Percentiles rank a stretch among this genome's conserved stretches.
Conservation (phyloP, 2,797 vertebrate genomes). For the Pseudochaenichthys georgianus region DNA sequence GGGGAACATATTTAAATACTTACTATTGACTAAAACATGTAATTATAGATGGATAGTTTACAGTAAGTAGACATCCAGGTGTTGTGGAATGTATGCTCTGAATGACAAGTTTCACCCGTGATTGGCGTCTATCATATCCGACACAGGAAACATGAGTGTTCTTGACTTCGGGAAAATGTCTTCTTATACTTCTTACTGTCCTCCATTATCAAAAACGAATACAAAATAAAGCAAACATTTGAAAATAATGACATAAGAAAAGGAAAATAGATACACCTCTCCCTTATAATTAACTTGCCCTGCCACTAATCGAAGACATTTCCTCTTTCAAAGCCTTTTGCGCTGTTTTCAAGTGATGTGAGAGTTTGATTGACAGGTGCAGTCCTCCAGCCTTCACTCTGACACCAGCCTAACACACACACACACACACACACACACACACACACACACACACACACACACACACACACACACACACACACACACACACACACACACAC, state of each 20-base stretch:
- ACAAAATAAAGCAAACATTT: no score
- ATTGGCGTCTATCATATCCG: background rate
- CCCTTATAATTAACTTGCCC: no score
- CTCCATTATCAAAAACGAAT: no score
- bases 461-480: no score
- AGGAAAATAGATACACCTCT: no score
- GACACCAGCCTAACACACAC: constrained; percentile 4
- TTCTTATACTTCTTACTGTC: no score
- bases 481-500: no score
- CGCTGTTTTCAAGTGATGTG: background rate
- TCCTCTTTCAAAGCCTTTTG: background rate
- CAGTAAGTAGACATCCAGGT: background rate
- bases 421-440: constrained; percentile 16
- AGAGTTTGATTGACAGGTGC: constrained; percentile 40
- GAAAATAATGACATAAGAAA: no score
- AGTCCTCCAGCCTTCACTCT: constrained; percentile 12
- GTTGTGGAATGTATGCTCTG: no score
- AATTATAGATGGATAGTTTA: background rate
- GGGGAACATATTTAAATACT: no score
- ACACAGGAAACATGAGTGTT: background rate
- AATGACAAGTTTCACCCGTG: no score
- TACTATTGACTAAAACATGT: background rate
- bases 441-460: constrained; percentile 10
- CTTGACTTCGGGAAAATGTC: background rate
- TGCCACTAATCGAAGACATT: background rate